Evolutionary conservation across 2,113 vertebrate species (phyloP), one percentile per base, ranked within the genome.

Genomic region (Emydura subglobosa): DNA sequence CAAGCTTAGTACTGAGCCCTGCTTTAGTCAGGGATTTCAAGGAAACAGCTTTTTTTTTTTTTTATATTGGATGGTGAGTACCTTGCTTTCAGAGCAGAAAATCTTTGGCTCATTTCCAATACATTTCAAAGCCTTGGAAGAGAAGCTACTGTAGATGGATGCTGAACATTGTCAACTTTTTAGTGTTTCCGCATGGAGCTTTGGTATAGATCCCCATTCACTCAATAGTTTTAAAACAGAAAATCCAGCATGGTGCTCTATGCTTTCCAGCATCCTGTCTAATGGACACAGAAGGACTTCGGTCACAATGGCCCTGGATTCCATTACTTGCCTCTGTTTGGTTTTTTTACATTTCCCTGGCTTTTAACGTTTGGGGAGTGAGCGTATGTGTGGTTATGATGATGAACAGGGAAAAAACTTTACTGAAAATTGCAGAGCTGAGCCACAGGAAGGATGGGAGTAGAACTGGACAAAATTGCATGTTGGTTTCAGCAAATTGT

Each of bases 151-250:
- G 59, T 1, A 12, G 42, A n/a, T 79, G n/a, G 80, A 24, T 0
- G 79, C 51, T 88, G 44, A 86, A 19, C 5, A 0, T 3, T 0
- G 10, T 24, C 0, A 0, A 0, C 16, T 51, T 44, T 82, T 82
- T 81, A 93, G 92, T 53, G 78, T 54, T 91, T 91, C 84, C 53
- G 87, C 89, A 78, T 2, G 22, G 51, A 7, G 83, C 1, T 17
- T 80, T 91, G 10, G 11, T 72, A n/a, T 74, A 25, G 76, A 83
- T 10, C 12, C 2, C n/a, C 47, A 1, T 44, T 19, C 10, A 24
- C 34, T 47, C 44, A 5, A 19, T 47, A 34, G 1, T 9, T 11
- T 29, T 50, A 50, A 3, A 21, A 74, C 1, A 7, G 5, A n/a
- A 50, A 81, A 76, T 42, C 57, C 61, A 55, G 19, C 7, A 0